Evolutionary conservation across 2,888 invertebrate genomes (phyloP), one percentile per base, ranked within the genome.

Genomic region (Nudaria mundana): DNA sequence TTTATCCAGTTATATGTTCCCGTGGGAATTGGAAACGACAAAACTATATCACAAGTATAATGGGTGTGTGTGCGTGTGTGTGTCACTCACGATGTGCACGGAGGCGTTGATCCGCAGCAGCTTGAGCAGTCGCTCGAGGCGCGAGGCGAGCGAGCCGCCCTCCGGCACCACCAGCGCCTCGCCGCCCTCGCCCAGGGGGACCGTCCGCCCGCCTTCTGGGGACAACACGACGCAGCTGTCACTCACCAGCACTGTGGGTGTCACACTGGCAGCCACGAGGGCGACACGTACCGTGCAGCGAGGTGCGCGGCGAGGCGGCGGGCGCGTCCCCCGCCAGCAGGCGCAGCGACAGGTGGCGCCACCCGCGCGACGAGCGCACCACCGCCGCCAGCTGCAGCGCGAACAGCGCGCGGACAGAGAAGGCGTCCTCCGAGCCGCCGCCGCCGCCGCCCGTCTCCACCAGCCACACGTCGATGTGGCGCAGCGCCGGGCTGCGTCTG

Each of bases 401-500:
- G 85, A 99, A 99, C 48, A 99, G 89, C 7, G 97, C 94, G 2
- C 96, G 96, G 51, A 95, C 96, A 54, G 97, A 97, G 83, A 98
- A 98, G 37, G 93, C 93, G 81, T 93, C 95, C 67, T 90, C n/a
- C n/a, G n/a, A n/a, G n/a, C n/a, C 94, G 75, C 92, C 92, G 44
- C 85, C 93, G 47, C 94, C 96, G 65, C 92, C 90, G 52, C 98
- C 92, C 54, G 98, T 93, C 75, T 99, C 98, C 1, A 98, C 94
- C 1, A 99, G 96, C 99, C 99, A 99, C 3, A 99, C 98, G 84
- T 99, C 99, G 41, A 99, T 97, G 82, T 94, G 97, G 54, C 92
- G 92, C 15, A 93, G 91, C 36, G 90, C 80, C 1, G 91, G 86
- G 10, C 90, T 70, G 25, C 65, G 91, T 29, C 93, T 94, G 71